Base-by-base conservation (phyloP, 1,140 invertebrate species). In the Chelonus insularis region DNA sequence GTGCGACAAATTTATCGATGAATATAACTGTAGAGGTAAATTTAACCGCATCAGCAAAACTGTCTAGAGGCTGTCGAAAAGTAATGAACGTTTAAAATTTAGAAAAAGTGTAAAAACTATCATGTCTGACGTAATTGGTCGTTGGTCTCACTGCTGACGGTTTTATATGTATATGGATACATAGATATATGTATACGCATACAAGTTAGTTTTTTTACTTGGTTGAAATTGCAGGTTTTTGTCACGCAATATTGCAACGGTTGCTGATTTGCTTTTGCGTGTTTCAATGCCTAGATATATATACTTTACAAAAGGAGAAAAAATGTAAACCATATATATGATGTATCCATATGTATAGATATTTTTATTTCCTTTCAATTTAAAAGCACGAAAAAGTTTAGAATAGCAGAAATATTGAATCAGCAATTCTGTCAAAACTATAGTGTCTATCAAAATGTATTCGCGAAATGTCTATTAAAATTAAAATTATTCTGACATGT, bases 1-100 rank as follows among this genome's bases (percentile, higher is more conserved):
- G 25, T 29, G 7, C 25, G 25, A 29, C 25, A 29, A 29, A 29
- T 29, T 29, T 29, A 29, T 29, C 25, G 25, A 29, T 29, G 25
- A 29, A 29, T 29, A 4, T 29, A 29, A 29, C 3, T 7, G 25
- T 7, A 7, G 25, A 29, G 25, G 25, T 43, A 39, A 57, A 43
- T 57, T 39, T 23, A 11, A 14, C 39, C 7, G 55, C 55, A 14
- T 57, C 55, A 57, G 55, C 55, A 23, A 29, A 57, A 45, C 55
- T 57, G 55, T 57, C 55, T 57, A 16, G 18, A 25, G 2, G 20
- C 20, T 45, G 55, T 57, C 39, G 2, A 57, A 57, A 57, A 57
- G 41, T 57, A 57, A 57, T 23, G 55, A 50, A 50, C 12, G 21
- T 21, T 23, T 11, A 25, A 50, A 45, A 45, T 45, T 18, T 45